These are phyloP conservation scores for Himalopsyche anomala DNA, from an alignment of 2,888 invertebrate genomes.

Conservation along the genomic window DNA sequence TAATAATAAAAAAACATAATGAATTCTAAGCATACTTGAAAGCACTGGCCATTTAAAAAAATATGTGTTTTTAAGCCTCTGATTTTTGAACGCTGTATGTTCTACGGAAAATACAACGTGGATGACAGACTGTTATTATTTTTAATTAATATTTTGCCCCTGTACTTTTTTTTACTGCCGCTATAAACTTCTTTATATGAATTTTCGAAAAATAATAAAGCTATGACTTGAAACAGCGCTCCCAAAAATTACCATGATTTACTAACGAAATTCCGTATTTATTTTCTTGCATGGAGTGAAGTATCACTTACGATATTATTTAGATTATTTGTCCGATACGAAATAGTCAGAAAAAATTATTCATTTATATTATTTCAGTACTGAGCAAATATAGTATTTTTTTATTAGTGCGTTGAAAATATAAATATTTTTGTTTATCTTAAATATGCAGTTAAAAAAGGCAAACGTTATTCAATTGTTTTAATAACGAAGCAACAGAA, in stretches of 20 bases:
- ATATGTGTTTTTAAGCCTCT: background rate
- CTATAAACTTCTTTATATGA: background rate
- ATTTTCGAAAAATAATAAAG: background rate
- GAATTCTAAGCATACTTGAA: too few species aligned
- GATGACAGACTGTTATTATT: conserved; percentile 22
- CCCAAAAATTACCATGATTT: background rate
- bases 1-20: too few species aligned
- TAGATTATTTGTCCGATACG: too few species aligned
- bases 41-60: background rate
- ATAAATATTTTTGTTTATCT: too few species aligned
- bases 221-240: background rate
- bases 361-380: too few species aligned
- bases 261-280: background rate
- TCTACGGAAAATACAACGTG: background rate
- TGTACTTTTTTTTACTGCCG: conserved; percentile 11
- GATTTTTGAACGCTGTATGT: background rate
- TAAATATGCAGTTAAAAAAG: too few species aligned
- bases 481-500: too few species aligned
- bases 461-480: too few species aligned
- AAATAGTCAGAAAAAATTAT: too few species aligned
- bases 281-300: background rate
- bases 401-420: too few species aligned
- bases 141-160: conserved; percentile 28
- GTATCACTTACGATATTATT: background rate
- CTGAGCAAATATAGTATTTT: too few species aligned